These are phyloP conservation scores for Tachina lurida DNA, from an alignment of 2,888 invertebrate species.

Conservation along the genomic window DNA sequence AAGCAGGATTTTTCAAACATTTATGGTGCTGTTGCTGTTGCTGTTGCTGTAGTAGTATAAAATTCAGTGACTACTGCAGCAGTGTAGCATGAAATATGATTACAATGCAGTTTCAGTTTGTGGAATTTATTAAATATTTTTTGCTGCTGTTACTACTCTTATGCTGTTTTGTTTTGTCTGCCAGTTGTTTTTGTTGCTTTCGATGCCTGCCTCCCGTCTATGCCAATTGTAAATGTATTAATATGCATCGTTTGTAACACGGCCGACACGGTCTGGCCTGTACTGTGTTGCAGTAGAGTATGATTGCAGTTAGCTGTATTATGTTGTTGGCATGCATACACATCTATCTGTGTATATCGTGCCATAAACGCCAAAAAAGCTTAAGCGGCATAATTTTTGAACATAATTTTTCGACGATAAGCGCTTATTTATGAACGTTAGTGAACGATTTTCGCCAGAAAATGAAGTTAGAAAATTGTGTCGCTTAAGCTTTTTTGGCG, in stretches of 20 bases:
- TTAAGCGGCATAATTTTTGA: too few relatives aligned
- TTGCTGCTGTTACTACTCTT: conserved; percentile 22
- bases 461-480: too few relatives aligned
- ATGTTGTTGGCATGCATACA: conserved; percentile 17
- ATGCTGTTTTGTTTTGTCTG: conserved; percentile 52
- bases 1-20: conserved; percentile 49
- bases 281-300: neutral
- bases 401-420: too few relatives aligned
- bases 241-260: conserved; percentile 70
- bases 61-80: conserved; percentile 70
- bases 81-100: conserved; percentile 72
- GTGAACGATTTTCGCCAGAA: too few relatives aligned
- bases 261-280: conserved; percentile 49
- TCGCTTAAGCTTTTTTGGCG: too few relatives aligned
- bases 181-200: conserved; percentile 46
- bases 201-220: conserved; percentile 33
- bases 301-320: conserved; percentile 25
- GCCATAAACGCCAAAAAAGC: too few relatives aligned
- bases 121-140: conserved; percentile 58
- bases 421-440: too few relatives aligned
- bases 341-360: neutral
- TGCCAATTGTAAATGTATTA: conserved; percentile 67
- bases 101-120: conserved; percentile 70
- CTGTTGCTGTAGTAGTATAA: conserved; percentile 41
- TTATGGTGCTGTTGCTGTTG: conserved; percentile 40